These are phyloP conservation scores for Salvelinus sp. DNA, from an alignment of 2,113 vertebrate genomes.

Conservation along the genomic window DNA sequence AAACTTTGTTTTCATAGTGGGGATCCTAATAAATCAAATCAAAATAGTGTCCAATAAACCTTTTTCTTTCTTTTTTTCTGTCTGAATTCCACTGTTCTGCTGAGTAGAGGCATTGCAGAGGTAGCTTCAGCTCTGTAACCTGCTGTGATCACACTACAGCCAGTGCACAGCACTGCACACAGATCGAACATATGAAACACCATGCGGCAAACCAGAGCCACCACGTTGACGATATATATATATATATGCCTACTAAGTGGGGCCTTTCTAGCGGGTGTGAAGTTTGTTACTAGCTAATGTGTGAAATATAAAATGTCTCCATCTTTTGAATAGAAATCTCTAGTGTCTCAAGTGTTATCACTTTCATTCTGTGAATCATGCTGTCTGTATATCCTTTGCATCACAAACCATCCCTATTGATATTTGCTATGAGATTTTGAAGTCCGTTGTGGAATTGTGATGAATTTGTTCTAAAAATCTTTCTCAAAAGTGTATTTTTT, in stretches of 20 bases:
- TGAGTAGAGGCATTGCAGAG: neutral
- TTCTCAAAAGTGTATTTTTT: too few relatives aligned
- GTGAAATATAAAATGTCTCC: too few relatives aligned
- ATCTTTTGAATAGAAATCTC: too few relatives aligned
- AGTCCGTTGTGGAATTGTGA: too few relatives aligned
- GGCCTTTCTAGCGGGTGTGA: neutral
- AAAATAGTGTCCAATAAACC: neutral
- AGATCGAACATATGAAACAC: constrained; percentile 25
- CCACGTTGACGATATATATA: neutral
- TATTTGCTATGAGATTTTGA: too few relatives aligned
- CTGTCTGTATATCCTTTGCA: too few relatives aligned
- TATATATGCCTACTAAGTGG: neutral
- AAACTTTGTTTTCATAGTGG: neutral
- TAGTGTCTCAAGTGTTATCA: too few relatives aligned
- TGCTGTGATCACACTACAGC: neutral
- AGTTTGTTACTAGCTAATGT: neutral
- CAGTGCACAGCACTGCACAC: constrained; percentile 1
- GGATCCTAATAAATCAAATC: too few relatives aligned
- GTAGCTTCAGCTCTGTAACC: constrained; percentile 2
- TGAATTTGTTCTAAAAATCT: too few relatives aligned
- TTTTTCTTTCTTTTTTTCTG: neutral
- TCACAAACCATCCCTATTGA: too few relatives aligned
- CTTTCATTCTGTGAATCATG: too few relatives aligned
- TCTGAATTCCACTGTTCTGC: neutral
- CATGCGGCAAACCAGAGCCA: neutral